Percentiles rank a stretch among this genome's conserved stretches.
phyloP scores from a whole-genome alignment of 2,113 vertebrate species.

The Sturnira hondurensis region DNA sequence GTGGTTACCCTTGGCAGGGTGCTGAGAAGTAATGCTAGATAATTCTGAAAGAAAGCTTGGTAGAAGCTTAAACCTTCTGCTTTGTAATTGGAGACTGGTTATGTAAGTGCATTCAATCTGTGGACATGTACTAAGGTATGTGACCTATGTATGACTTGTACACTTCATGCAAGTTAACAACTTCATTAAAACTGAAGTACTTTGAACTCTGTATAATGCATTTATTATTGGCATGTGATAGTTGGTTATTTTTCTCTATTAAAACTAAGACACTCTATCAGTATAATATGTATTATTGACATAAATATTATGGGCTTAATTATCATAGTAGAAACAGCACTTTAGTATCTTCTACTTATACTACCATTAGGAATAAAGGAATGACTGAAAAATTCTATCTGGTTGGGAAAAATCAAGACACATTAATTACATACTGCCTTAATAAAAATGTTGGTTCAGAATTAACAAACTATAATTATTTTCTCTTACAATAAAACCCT shows the following conservation, averaged over 20 bases:
- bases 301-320: background rate
- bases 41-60: background rate
- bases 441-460: background rate
- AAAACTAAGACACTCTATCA: background rate
- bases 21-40: rapidly evolving
- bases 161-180: background rate
- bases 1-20: rapidly evolving
- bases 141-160: background rate
- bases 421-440: background rate
- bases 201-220: background rate
- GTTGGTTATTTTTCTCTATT: background rate
- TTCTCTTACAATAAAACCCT: background rate
- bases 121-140: background rate
- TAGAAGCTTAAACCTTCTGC: background rate
- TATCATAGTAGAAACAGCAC: background rate
- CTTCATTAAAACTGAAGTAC: background rate
- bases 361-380: background rate
- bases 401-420: background rate
- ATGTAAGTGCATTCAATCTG: background rate
- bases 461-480: background rate
- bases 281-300: background rate
- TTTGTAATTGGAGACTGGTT: background rate
- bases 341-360: background rate
- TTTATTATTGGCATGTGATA: background rate
- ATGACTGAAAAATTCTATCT: background rate